Evolutionary conservation across 2,888 invertebrate genomes (phyloP).

Genomic region (Bhutanitis thaidina): DNA sequence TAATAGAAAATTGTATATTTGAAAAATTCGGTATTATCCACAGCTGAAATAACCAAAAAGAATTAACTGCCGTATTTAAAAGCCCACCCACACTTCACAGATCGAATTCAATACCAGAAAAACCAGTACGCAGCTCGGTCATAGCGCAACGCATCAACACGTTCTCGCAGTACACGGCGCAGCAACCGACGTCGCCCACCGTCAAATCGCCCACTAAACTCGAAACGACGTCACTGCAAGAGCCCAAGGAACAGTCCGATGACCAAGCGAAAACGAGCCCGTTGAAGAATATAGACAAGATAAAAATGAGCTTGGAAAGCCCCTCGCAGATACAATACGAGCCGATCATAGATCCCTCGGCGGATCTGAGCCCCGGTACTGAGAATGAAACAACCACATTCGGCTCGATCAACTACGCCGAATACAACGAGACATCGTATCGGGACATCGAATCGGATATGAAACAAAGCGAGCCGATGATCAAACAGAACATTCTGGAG

Average conservation of each 20-base stretch:
- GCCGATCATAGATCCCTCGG: slow-evolving; percentile 63
- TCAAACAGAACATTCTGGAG: slow-evolving; percentile 74
- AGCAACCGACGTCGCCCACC: slow-evolving; percentile 35
- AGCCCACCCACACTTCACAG: slow-evolving; percentile 29
- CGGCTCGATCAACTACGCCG: slow-evolving; percentile 56
- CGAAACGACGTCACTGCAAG: slow-evolving; percentile 31
- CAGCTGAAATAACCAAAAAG: too few species aligned
- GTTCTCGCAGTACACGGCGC: slow-evolving; percentile 54
- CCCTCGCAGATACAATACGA: slow-evolving; percentile 76
- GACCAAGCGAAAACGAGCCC: slow-evolving; percentile 60
- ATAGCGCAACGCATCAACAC: slow-evolving; percentile 83
- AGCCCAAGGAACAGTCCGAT: slow-evolving; percentile 23
- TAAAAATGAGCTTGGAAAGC: slow-evolving; percentile 68
- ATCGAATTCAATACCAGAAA: slow-evolving; percentile 77
- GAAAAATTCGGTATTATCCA: too few species aligned
- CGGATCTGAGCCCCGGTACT: slow-evolving; percentile 65
- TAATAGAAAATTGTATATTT: too few species aligned
- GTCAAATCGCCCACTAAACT: slow-evolving; percentile 40
- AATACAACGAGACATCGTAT: slow-evolving; percentile 43
- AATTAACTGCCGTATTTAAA: too few species aligned
- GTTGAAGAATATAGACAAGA: slow-evolving; percentile 72
- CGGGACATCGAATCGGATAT: slow-evolving; percentile 47
- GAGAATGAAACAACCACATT: slow-evolving; percentile 61
- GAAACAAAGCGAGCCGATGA: slow-evolving; percentile 70
- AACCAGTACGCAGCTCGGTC: slow-evolving; percentile 83